Evolutionary conservation across 2,888 invertebrate genomes (phyloP).

Genomic region (Leptura quadrifasciata): DNA sequence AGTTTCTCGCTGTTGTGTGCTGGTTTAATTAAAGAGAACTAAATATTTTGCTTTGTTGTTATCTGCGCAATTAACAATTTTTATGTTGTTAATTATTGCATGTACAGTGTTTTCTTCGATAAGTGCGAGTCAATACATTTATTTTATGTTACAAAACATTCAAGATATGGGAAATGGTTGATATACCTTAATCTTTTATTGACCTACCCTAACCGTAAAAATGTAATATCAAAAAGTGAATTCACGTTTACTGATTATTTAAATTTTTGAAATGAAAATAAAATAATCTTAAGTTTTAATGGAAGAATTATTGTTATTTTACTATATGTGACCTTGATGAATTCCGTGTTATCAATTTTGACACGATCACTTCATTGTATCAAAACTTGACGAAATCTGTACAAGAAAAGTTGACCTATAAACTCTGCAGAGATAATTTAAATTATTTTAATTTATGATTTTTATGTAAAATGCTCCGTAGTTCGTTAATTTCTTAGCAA

Average conservation of each 20-base stretch:
- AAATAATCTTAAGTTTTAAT: conserved; percentile 40
- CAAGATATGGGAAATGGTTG: not conserved
- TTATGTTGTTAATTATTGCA: not conserved
- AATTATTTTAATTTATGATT: conserved; percentile 21
- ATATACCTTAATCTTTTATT: conserved; percentile 57
- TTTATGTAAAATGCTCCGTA: conserved; percentile 5
- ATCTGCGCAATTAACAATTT: not conserved
- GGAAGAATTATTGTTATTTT: conserved; percentile 35
- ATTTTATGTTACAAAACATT: conserved; percentile 34
- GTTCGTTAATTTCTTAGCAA: no score
- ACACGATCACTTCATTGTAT: conserved; percentile 29
- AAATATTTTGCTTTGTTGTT: not conserved
- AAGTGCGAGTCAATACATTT: not conserved
- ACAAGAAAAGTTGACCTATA: conserved; percentile 9
- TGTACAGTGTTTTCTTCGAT: not conserved
- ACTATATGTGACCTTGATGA: conserved; percentile 41
- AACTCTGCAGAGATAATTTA: conserved; percentile 20
- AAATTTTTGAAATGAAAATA: conserved; percentile 42
- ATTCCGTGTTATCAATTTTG: conserved; percentile 41
- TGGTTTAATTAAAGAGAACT: not conserved
- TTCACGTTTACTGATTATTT: conserved; percentile 43
- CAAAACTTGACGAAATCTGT: conserved; percentile 30
- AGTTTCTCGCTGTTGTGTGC: not conserved
- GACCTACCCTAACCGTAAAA: conserved; percentile 52
- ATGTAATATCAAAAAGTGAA: conserved; percentile 44